Base-by-base conservation (phyloP, 2,888 invertebrate species). In the Scrobipalpa costella region DNA sequence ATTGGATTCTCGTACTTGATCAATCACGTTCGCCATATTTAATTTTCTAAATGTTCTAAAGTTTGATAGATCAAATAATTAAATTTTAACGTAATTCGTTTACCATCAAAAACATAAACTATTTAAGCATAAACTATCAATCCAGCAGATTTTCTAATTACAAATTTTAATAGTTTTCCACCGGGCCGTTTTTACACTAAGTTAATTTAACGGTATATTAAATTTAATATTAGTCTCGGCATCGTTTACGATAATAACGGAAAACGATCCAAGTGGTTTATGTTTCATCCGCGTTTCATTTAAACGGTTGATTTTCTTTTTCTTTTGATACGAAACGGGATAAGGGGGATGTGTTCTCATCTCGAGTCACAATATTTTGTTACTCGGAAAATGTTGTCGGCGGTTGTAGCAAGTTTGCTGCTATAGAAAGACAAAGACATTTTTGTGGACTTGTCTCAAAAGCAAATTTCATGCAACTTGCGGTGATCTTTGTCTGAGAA, bases 351-450 rank as follows among this genome's bases (percentile, higher is more conserved):
- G 13, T 52, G 8, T 33, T 55, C 55, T 55, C 55, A 33, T 55
- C 55, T 55, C 27, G 33, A n/a, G 55, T n/a, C 9, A 55, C 55
- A 55, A 55, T 55, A 55, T 55, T 55, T 55, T 55, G 27, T 55
- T 55, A 9, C 52, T 27, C 33, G 15, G n/a, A n/a, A n/a, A 55
- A 55, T 34, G 8, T 27, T 33, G 33, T 11, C 27, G 13, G 8
- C 21, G n/a, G 33, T n/a, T n/a, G 15, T 11, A 34, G 11, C 3
- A 7, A n/a, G 55, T n/a, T 34, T 1, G 55, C 55, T 55, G 33
- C 33, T 15, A 2, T 33, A 3, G 7, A 33, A 55, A 55, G 27
- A 33, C 33, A 55, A 55, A 55, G n/a, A 8, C 49, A 49, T 49
- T 49, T 49, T 49, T 49, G 40, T 40, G 40, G 40, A 40, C 13